Evolutionary conservation across 2,113 vertebrate species (phyloP), one percentile per base, ranked within the genome.

Genomic region (Echinops telfairi): DNA sequence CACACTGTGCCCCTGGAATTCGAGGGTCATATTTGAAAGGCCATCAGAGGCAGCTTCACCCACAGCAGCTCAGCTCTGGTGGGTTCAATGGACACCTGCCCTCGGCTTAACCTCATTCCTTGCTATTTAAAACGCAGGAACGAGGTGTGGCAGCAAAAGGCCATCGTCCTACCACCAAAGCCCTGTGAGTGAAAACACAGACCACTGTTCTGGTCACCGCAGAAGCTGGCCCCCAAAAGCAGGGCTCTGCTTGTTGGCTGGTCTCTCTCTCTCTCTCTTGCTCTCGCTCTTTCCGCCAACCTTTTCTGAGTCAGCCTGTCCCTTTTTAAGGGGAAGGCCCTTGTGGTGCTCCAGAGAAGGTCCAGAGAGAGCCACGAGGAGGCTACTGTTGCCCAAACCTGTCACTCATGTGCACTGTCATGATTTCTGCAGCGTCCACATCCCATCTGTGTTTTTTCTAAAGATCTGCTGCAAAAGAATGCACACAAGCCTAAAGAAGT

Each of bases 271-370:
- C 29, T 1, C 66, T 29, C 23, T 2, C 66, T 66, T 78, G 23
- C 6, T n/a, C 29, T 1, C 66, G 33, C 23, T 2, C 66, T 66
- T 78, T 83, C 31, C 47, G 33, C 53, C 53, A 60, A 33, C 88
- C 82, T n/a, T 70, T 87, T 62, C 64, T 88, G 93, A 92, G 62
- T 86, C 76, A 90, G 77, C 38, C 87, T 89, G 91, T 93, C 86
- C 71, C 78, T 90, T 91, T 95, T 81, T 57, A 38, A 76, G 40
- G 71, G 70, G 78, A 82, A 0, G 16, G 76, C 12, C 82, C 77
- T 1, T 36, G 31, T 77, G 90, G 58, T 17, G 94, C 79, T 86
- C 38, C 47, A 86, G 89, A 90, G n/a, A 76, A 89, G 75, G 89
- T 6, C 29, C 86, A 87, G 78, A 83, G 3, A 80, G 47, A 90